A percentile compares a stretch with the other conserved stretches of the same genome.
These are phyloP conservation scores for rat (Rattus norvegicus) DNA, from an alignment of 2,113 vertebrate genomes.

Conservation along the genomic window GRCr8 NC_086037.1:58302001-58302500, in stretches of 20 bases:
- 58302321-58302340: constrained; percentile 51
- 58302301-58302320: constrained; percentile 53
- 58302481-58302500: neutral
- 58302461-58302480: constrained; percentile 38
- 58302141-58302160: constrained; percentile 60
- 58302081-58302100: constrained; percentile 19
- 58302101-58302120: constrained; percentile 48
- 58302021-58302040: neutral
- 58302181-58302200: constrained; percentile 51
- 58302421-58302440: neutral
- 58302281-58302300: constrained; percentile 59
- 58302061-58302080: constrained; percentile 41
- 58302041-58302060: constrained; percentile 58
- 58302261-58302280: constrained; percentile 52
- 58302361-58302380: constrained; percentile 59
- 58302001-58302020: constrained; percentile 22
- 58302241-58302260: constrained; percentile 51
- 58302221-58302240: constrained; percentile 66
- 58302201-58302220: constrained; percentile 52
- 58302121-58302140: constrained; percentile 20
- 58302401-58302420: constrained; percentile 15
- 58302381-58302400: constrained; percentile 44
- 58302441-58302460: constrained; percentile 58
- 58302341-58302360: constrained; percentile 45
- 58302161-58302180: constrained; percentile 61